A percentile compares a stretch with the other conserved stretches of the same genome.
Conservation (phyloP, 2,113 vertebrate genomes). For the Indicator maculatus region DNA sequence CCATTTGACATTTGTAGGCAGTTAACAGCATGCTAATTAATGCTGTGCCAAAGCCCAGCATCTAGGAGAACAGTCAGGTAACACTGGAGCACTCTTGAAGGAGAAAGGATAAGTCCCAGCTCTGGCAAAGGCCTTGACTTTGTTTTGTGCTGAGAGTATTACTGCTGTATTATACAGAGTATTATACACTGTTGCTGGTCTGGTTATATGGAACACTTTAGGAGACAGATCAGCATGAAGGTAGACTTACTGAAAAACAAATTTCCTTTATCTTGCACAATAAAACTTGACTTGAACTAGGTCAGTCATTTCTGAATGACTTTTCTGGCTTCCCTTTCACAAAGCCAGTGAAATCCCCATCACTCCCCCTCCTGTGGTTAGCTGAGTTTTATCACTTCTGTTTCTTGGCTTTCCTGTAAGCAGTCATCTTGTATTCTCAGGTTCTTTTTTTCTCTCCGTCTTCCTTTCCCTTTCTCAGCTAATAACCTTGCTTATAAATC, state of each 20-base stretch:
- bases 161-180: too few relatives aligned
- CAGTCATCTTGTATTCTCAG: not conserved
- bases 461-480: not conserved
- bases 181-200: too few relatives aligned
- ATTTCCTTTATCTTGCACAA: not conserved
- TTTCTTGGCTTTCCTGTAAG: not conserved
- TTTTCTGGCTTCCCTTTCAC: not conserved
- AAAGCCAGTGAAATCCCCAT: not conserved
- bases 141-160: not conserved
- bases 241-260: not conserved
- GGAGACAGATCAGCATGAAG: not conserved
- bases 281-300: not conserved
- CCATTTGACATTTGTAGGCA: not conserved
- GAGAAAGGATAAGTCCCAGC: not conserved
- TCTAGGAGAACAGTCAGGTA: not conserved
- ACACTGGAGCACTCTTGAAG: not conserved
- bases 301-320: not conserved
- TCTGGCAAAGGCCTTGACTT: not conserved
- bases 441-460: not conserved
- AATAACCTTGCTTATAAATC: not conserved
- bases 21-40: not conserved
- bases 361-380: not conserved
- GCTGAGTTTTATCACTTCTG: not conserved
- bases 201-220: not conserved
- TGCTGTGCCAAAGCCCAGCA: not conserved